Conservation (phyloP, 2,797 vertebrate genomes). For the Myotis myotis region DNA sequence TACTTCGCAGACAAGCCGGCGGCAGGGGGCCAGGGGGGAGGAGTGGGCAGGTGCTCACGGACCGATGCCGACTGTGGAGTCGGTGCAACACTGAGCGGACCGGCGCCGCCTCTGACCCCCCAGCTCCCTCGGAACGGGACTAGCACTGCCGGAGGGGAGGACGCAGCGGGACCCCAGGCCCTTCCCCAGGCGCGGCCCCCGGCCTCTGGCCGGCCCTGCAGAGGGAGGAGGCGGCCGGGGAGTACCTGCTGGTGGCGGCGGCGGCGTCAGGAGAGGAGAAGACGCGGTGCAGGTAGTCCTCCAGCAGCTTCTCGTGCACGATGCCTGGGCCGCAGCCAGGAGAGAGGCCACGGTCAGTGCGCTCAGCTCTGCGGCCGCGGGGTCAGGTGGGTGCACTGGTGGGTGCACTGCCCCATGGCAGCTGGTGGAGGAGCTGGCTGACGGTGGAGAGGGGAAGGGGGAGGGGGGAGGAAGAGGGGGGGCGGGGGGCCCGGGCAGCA, state of each 20-base stretch:
- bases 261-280: constrained; percentile 86
- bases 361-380: not conserved
- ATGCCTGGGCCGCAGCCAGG: constrained; percentile 86
- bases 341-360: not conserved
- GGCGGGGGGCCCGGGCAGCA: not conserved
- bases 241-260: constrained; percentile 90
- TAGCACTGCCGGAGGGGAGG: not conserved
- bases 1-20: not conserved
- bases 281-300: constrained; percentile 92
- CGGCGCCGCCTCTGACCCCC: not conserved
- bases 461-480: too few relatives aligned
- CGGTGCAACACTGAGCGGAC: not conserved
- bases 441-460: too few relatives aligned
- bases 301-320: constrained; percentile 93
- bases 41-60: not conserved
- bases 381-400: too few relatives aligned
- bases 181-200: not conserved
- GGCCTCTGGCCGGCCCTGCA: not conserved
- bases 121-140: not conserved
- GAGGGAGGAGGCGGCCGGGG: not conserved
- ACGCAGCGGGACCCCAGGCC: not conserved
- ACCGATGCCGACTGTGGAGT: not conserved
- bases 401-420: not conserved
- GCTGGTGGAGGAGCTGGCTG: not conserved
- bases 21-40: not conserved